These are phyloP conservation scores for Epistrophe grossulariae DNA, from an alignment of 2,888 invertebrate species.

Conservation along the genomic window DNA sequence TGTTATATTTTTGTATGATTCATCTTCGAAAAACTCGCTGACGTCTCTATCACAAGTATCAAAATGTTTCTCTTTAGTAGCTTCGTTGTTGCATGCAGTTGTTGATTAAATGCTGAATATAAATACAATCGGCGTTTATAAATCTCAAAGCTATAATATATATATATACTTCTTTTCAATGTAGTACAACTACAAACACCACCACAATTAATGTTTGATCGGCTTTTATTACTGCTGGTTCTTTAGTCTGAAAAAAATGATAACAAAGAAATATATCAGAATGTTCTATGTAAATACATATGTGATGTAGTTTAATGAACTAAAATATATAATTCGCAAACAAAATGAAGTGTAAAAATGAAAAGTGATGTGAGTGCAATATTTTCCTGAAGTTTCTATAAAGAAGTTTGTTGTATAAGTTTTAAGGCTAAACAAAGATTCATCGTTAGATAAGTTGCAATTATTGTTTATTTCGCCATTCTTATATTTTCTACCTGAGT, in stretches of 20 bases:
- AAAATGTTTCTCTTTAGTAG: conserved; percentile 20
- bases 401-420: conserved; percentile 3
- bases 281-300: conserved; percentile 7
- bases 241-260: conserved; percentile 46
- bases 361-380: conserved; percentile 65
- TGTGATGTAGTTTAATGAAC: conserved; percentile 49
- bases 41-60: conserved; percentile 32
- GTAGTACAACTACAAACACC: conserved; percentile 48
- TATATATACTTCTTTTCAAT: conserved; percentile 14
- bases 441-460: neutral
- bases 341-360: conserved; percentile 53
- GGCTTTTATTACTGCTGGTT: conserved; percentile 12
- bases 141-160: conserved; percentile 18
- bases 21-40: conserved; percentile 63
- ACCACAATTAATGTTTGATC: conserved; percentile 34
- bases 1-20: conserved; percentile 50
- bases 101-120: conserved; percentile 21
- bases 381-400: conserved; percentile 19
- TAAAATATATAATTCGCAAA: conserved; percentile 52
- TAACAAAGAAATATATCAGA: conserved; percentile 59
- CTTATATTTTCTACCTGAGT: conserved; percentile 18
- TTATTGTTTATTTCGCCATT: conserved; percentile 1
- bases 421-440: conserved; percentile 10
- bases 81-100: conserved; percentile 25
- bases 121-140: conserved; percentile 39